These are phyloP conservation scores for Columba livia DNA, from an alignment of 2,113 vertebrate species.

Conservation along the genomic window DNA sequence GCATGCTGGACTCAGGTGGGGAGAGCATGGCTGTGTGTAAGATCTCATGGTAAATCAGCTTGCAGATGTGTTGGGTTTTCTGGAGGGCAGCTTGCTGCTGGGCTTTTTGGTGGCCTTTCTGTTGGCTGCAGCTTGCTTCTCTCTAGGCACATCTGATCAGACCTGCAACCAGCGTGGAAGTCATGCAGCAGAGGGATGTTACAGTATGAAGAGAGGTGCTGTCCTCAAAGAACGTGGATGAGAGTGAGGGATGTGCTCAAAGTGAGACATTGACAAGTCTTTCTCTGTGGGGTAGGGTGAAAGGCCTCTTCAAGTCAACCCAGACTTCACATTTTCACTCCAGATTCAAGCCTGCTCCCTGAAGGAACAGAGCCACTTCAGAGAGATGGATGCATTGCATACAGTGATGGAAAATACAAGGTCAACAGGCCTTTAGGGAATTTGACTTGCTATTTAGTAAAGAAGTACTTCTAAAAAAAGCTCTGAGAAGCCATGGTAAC, in stretches of 20 bases:
- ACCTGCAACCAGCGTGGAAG: neutral
- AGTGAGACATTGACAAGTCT: neutral
- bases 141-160: neutral
- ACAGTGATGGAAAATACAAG: neutral
- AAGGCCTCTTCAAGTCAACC: neutral
- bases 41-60: neutral
- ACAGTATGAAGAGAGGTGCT: rapidly evolving
- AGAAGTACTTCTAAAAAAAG: neutral
- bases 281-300: neutral
- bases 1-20: neutral
- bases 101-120: neutral
- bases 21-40: neutral
- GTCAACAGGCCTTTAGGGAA: neutral
- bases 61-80: neutral
- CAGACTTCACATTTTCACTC: neutral
- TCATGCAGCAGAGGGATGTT: neutral
- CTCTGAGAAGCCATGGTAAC: neutral
- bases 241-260: neutral
- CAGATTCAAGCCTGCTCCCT: neutral
- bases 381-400: neutral
- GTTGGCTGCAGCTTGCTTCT: neutral
- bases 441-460: neutral
- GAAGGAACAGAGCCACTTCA: neutral
- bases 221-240: neutral
- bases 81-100: neutral